Evolutionary conservation across 92 coral and sea anemone species (phyloP).

Genomic region (Hydrozoanthus gracilis): DNA sequence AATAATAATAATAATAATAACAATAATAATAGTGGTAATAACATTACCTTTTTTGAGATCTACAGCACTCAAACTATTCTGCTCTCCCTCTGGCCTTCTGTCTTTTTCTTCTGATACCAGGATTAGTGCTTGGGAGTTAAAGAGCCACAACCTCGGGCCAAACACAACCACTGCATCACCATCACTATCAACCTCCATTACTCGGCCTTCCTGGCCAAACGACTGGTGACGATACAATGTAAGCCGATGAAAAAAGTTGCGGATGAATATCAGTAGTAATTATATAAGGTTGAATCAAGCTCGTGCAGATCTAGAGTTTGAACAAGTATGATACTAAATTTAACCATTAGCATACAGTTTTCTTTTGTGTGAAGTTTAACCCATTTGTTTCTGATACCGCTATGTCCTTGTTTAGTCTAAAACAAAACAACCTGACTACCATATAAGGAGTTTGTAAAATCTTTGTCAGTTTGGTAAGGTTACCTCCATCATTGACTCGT

Average conservation of each 20-base stretch:
- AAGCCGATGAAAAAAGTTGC: not conserved
- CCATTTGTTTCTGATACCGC: no score
- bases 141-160: constrained; percentile 65
- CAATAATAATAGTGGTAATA: no score
- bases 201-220: constrained; percentile 70
- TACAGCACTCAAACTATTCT: not conserved
- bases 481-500: constrained; percentile 72
- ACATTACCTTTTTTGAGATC: not conserved
- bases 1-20: no score
- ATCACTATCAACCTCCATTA: constrained; percentile 66
- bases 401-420: no score
- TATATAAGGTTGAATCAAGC: no score
- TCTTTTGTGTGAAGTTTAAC: no score
- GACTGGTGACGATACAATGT: constrained; percentile 40
- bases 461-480: not conserved
- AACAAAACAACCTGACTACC: no score
- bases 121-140: constrained; percentile 68
- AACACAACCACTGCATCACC: constrained; percentile 78
- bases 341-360: no score
- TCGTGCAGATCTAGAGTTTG: no score
- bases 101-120: constrained; percentile 68
- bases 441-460: no score
- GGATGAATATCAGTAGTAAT: not conserved
- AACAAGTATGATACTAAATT: no score
- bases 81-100: constrained; percentile 11